Evolutionary conservation across 1,140 invertebrate species (phyloP), one percentile per base, ranked within the genome.

Genomic region (Vanessa tameamea): DNA sequence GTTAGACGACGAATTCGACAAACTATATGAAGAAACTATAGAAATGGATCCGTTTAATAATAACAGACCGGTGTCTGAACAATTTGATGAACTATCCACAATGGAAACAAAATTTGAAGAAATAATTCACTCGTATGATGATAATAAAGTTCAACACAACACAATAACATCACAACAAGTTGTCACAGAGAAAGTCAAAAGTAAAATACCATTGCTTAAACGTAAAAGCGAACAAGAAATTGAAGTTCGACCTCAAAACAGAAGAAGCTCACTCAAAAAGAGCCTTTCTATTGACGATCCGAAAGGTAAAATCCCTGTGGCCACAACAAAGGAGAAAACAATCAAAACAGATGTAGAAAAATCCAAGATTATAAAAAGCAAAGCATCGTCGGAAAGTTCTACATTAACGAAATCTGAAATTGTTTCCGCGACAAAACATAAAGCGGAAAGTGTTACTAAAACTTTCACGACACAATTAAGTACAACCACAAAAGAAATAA

Each of bases 51-150:
- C 47, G n/a, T 73, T 15, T 3, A 67, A 23, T 20, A 67, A 63
- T 31, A 57, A 47, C 26, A 64, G 70, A 15, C 53, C 63, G 37
- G 65, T 69, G 1, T 63, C 57, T 65, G 78, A 26, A 75, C 82
- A 74, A 55, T 68, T 88, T 12, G 83, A 86, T 23, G 83, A 89
- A 50, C 80, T 82, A 8, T 78, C 79, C 12, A 84, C 82, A 77
- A 48, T 89, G 15, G 88, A 90, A 53, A 83, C 65, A 12, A 86
- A 82, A 20, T 92, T 92, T 75, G 89, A 92, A 69, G 89, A 92
- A 82, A 87, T 91, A 53, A 87, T 92, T 48, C 88, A 92, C 59
- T 82, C 80, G 9, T 92, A 92, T 67, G 88, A 90, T 31, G 86
- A 87, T 37, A 77, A 84, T 23, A 80, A 85, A 72, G 68, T n/a